Base-by-base conservation (phyloP, 2,797 vertebrate species). In the Tangara arthus region DNA sequence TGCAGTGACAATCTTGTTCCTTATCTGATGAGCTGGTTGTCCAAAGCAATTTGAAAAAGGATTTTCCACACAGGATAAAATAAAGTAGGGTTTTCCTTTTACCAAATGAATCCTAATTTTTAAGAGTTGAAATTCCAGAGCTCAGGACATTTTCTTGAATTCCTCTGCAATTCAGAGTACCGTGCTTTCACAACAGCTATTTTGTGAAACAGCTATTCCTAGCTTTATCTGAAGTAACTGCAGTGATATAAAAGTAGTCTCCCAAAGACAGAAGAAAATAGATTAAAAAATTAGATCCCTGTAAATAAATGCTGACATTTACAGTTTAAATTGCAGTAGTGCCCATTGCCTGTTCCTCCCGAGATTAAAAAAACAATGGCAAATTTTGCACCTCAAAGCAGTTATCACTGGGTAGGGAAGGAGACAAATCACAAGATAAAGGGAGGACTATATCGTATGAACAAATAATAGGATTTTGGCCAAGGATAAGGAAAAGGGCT, bases 41-140 rank as follows among this genome's bases (percentile, higher is more conserved):
- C 81, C 81, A 64, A 39, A 57, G 42, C 27, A 87, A 82, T 90
- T 92, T 92, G 75, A 73, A 89, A 90, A 37, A 19, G 24, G 41
- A 64, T 70, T 94, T 95, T 89, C n/a, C 89, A 82, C 56, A 70
- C 39, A 39, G 53, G 21, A 87, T 80, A 85, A 95, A 95, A 90
- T 59, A 79, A 95, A 94, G 50, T 63, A 89, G 63, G 64, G 16
- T 90, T 93, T 91, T 87, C 53, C 60, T 84, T 93, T 85, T 85
- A 64, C 60, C 34, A 85, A 90, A 93, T 68, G 75, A 93, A 93
- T 68, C 46, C 44, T 60, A 61, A 71, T 35, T 90, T 87, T 88
- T 84, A 82, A 79, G 66, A 66, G 60, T 75, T 85, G 80, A 77
- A 85, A 90, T 87, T 94, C 75, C 78, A 85, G 35, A 87, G 60